These are phyloP conservation scores for Sinocyclocheilus grahami DNA, from an alignment of 2,113 vertebrate genomes.

Conservation along the genomic window DNA sequence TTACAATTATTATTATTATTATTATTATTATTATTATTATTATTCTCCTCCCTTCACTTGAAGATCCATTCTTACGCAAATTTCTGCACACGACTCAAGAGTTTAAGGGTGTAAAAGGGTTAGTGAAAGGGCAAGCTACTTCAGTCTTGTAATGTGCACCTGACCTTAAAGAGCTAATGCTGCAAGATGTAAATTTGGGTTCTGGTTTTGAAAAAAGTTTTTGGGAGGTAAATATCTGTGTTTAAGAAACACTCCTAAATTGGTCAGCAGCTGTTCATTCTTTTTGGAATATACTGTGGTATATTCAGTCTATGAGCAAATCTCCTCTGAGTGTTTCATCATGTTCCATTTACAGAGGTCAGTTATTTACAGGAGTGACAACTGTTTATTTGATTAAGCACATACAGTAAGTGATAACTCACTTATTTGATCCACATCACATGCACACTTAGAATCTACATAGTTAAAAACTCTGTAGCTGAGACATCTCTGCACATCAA, in stretches of 20 bases:
- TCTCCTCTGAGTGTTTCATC: not conserved
- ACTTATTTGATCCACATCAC: not conserved
- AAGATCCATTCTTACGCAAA: no score
- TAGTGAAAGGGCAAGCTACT: not conserved
- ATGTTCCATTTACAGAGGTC: not conserved
- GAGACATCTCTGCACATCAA: not conserved
- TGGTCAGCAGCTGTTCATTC: not conserved
- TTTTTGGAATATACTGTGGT: not conserved
- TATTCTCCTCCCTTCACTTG: no score
- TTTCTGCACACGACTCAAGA: no score
- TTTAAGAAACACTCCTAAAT: not conserved
- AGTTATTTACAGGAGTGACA: not conserved
- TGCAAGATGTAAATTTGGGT: not conserved
- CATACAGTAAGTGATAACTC: not conserved
- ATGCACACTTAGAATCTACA: not conserved
- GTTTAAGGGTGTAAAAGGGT: no score
- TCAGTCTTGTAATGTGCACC: no score
- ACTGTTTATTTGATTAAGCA: not conserved
- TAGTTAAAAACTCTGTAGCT: not conserved
- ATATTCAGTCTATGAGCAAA: no score
- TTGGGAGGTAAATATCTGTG: not conserved
- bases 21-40: no score
- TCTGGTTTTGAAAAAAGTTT: not conserved
- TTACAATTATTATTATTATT: no score
- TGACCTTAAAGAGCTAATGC: not conserved